phyloP scores from a whole-genome alignment of 2,797 vertebrate species.

The Rousettus madagascariensis region DNA sequence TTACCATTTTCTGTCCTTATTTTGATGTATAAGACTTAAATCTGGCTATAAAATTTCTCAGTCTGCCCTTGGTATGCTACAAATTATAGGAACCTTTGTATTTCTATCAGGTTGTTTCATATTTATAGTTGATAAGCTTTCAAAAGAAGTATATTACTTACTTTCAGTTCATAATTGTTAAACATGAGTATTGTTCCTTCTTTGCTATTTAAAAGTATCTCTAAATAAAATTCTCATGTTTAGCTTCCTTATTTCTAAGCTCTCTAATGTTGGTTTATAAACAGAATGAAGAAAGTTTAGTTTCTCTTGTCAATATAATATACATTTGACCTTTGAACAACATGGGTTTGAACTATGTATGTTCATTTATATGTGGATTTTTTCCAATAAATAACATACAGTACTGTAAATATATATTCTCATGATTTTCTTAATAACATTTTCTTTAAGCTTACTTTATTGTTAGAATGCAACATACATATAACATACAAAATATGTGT shows the following conservation, averaged over 20 bases:
- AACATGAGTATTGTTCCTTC: neutral
- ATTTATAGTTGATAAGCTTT: neutral
- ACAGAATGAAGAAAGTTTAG: neutral
- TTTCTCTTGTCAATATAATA: neutral
- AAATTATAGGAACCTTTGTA: neutral
- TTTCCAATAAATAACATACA: neutral
- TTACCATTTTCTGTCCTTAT: neutral
- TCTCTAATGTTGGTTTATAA: neutral
- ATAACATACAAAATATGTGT: neutral
- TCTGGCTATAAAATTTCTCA: neutral
- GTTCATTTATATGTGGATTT: neutral
- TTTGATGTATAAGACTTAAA: neutral
- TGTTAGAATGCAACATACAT: neutral
- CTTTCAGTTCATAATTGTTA: neutral
- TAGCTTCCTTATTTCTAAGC: neutral
- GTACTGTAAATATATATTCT: neutral
- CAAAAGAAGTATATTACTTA: neutral
- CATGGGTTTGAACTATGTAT: neutral
- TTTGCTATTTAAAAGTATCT: neutral
- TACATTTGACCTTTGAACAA: neutral
- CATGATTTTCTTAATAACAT: neutral
- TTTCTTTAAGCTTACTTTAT: neutral
- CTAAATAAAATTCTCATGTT: neutral
- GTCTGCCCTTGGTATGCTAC: neutral
- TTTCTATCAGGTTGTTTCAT: neutral